These are phyloP conservation scores for Ceratina japonica DNA, from an alignment of 1,140 invertebrate genomes.

Conservation along the genomic window DNA sequence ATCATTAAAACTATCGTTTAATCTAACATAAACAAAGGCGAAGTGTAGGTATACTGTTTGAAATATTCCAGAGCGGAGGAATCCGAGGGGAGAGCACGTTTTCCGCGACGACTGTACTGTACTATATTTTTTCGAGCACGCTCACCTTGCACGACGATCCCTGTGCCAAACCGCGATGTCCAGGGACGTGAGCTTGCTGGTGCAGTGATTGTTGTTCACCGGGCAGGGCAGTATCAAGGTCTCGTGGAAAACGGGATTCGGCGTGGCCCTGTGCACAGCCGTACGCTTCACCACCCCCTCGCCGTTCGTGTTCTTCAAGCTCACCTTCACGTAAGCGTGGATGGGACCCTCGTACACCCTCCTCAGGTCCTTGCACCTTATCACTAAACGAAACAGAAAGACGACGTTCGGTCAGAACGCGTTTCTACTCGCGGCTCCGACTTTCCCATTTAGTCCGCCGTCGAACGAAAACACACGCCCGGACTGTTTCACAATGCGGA, in stretches of 20 bases:
- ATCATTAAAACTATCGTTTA: too few relatives aligned
- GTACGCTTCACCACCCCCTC: conserved; percentile 76
- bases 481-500: too few relatives aligned
- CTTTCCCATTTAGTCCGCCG: not conserved
- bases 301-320: conserved; percentile 72
- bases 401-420: not conserved
- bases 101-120: too few relatives aligned
- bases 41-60: too few relatives aligned
- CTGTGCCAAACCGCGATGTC: conserved; percentile 79
- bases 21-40: too few relatives aligned
- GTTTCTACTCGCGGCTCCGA: too few relatives aligned
- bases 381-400: conserved; percentile 68
- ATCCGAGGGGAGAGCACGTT: too few relatives aligned
- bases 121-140: conserved; percentile 33
- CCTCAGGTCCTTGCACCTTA: conserved; percentile 77
- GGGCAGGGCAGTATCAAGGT: conserved; percentile 75
- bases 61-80: too few relatives aligned
- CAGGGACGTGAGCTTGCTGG: conserved; percentile 71
- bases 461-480: too few relatives aligned
- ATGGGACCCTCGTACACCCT: conserved; percentile 75
- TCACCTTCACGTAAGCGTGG: conserved; percentile 77
- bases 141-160: conserved; percentile 78
- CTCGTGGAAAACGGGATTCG: conserved; percentile 77
- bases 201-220: conserved; percentile 69
- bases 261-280: conserved; percentile 78